Percentiles rank a stretch among this genome's conserved stretches.
These are phyloP conservation scores for Gyrodactylus salaris DNA, from an alignment of 1,140 invertebrate genomes.

Conservation along the genomic window DNA sequence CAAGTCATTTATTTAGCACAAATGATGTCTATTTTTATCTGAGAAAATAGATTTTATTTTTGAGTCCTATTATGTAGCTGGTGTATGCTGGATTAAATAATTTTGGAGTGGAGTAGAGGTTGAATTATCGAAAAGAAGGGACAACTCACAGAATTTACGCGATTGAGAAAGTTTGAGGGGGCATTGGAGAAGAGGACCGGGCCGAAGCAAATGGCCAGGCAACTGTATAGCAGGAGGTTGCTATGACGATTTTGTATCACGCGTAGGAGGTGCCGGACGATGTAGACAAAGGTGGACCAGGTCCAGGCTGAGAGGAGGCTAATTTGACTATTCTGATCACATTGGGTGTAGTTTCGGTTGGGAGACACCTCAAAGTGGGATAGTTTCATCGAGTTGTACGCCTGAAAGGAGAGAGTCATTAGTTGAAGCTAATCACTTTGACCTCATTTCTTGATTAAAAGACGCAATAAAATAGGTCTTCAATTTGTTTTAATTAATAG, in stretches of 20 bases:
- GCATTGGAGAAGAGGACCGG: background rate
- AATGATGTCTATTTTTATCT: too few relatives aligned
- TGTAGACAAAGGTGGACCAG: background rate
- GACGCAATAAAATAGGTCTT: too few relatives aligned
- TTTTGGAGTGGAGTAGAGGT: too few relatives aligned
- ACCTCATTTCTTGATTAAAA: too few relatives aligned
- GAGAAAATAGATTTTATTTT: too few relatives aligned
- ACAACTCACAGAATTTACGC: background rate
- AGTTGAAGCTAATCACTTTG: too few relatives aligned
- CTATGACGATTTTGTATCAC: background rate
- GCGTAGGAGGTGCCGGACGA: background rate
- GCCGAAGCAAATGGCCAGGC: background rate
- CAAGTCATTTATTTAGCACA: too few relatives aligned
- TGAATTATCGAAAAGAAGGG: too few relatives aligned
- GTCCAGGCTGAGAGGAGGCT: background rate
- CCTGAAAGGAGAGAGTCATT: background rate
- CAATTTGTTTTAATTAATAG: too few relatives aligned
- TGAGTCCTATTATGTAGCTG: too few relatives aligned
- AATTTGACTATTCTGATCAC: background rate
- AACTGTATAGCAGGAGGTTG: background rate
- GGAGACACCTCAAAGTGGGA: background rate
- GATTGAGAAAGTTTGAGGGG: background rate
- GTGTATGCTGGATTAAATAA: too few relatives aligned
- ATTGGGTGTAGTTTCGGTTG: background rate
- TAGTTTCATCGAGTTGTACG: background rate